A percentile compares a stretch with the other conserved stretches of the same genome.
phyloP scores from a whole-genome alignment of 2,888 invertebrate species.

The Epistrophe eligans region DNA sequence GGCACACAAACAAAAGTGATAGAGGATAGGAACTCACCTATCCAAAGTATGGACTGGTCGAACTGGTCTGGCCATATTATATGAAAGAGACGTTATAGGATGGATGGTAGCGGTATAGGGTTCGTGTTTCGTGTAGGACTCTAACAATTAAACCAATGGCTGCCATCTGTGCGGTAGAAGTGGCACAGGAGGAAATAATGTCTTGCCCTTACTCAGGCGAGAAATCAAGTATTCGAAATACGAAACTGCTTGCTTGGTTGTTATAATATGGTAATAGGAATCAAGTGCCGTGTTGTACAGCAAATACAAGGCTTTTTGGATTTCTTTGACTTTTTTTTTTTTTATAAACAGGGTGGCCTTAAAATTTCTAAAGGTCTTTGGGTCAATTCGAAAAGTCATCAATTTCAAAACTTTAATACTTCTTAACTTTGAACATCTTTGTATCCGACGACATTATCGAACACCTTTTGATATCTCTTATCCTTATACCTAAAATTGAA shows the following conservation, averaged over 20 bases:
- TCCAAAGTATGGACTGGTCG: conserved; percentile 46
- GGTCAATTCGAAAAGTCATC: not conserved
- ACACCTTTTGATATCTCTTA: too few relatives aligned
- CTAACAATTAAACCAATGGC: conserved; percentile 53
- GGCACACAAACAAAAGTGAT: conserved; percentile 52
- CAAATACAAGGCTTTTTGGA: conserved; percentile 30
- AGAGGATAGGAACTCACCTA: conserved; percentile 44
- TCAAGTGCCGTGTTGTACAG: conserved; percentile 27
- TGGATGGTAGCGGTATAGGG: not conserved
- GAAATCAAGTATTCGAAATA: conserved; percentile 21
- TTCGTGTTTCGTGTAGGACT: conserved; percentile 46
- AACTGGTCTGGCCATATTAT: conserved; percentile 15
- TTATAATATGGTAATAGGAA: conserved; percentile 57
- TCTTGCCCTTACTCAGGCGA: conserved; percentile 33
- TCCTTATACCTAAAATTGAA: not conserved
- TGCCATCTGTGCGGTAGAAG: not conserved
- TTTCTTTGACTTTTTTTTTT: not conserved
- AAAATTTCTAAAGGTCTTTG: not conserved
- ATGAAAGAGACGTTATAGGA: conserved; percentile 25
- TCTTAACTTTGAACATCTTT: not conserved
- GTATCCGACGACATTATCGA: not conserved
- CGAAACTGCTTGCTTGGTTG: conserved; percentile 26
- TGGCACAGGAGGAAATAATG: conserved; percentile 13
- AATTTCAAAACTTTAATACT: not conserved
- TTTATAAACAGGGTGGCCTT: conserved; percentile 28